A percentile compares a stretch with the other conserved stretches of the same genome.
phyloP scores from a whole-genome alignment of 2,113 vertebrate genomes.

The Lichenostomus cassidix region DNA sequence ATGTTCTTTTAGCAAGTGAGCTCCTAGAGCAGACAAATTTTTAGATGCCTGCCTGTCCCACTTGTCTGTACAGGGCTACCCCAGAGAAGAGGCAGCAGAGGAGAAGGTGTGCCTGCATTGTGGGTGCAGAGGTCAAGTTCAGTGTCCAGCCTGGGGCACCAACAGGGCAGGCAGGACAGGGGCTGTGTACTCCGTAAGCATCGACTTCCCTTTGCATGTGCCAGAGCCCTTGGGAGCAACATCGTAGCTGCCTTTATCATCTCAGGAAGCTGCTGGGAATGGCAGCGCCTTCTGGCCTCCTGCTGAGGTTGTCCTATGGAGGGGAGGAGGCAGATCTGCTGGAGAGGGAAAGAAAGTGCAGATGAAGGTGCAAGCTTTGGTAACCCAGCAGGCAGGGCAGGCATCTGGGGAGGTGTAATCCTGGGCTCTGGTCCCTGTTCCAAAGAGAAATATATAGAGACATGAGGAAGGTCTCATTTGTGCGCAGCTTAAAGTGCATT shows the following conservation, averaged over 20 bases:
- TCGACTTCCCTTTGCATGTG: background rate
- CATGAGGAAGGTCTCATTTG: background rate
- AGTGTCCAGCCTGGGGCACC: background rate
- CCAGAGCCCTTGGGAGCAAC: accelerated
- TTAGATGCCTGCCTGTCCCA: background rate
- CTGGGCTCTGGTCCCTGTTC: background rate
- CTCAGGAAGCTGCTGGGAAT: background rate
- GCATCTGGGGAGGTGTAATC: background rate
- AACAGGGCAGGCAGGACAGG: background rate
- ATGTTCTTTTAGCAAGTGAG: background rate
- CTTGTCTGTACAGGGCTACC: background rate
- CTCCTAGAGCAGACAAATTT: background rate
- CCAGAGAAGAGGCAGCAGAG: background rate
- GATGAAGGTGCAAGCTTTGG: background rate
- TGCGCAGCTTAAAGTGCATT: slow-evolving; percentile 1
- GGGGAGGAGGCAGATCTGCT: background rate
- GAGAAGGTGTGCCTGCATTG: background rate
- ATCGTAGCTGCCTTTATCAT: accelerated
- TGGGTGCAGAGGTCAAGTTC: background rate
- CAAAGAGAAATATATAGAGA: background rate
- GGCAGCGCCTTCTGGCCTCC: background rate
- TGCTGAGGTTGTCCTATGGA: background rate
- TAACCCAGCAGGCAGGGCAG: background rate
- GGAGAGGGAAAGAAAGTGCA: background rate
- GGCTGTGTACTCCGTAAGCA: background rate